These are phyloP conservation scores for Channa maculata DNA, from an alignment of 2,113 vertebrate species.

Conservation along the genomic window DNA sequence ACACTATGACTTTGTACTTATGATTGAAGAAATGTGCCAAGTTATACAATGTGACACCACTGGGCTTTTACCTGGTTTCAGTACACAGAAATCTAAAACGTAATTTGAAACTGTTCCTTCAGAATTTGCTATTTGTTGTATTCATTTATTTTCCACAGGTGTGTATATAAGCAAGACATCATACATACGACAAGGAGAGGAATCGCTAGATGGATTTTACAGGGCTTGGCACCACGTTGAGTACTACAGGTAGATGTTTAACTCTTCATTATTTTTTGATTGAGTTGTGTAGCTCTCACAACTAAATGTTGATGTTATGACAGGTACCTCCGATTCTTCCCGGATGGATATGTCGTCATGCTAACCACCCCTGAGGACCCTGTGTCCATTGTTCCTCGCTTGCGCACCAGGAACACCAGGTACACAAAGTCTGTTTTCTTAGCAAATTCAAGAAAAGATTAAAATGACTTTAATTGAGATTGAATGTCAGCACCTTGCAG, in stretches of 20 bases:
- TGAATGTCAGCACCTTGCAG: no score
- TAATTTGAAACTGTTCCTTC: background rate
- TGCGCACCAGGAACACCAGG: conserved; percentile 92
- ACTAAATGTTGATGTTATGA: background rate
- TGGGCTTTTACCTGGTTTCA: background rate
- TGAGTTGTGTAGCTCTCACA: background rate
- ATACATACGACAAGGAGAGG: conserved; percentile 97
- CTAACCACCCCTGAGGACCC: conserved; percentile 96
- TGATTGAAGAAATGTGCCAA: background rate
- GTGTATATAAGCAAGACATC: conserved; percentile 97
- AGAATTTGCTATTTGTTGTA: background rate
- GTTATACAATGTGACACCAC: background rate
- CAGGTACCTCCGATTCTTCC: conserved; percentile 97
- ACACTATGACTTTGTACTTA: no score
- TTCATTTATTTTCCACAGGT: conserved; percentile 77
- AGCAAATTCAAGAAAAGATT: no score
- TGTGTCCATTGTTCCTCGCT: conserved; percentile 88
- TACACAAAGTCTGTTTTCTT: conserved; percentile 49
- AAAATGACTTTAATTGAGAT: no score
- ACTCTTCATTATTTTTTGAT: background rate
- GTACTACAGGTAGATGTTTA: conserved; percentile 91
- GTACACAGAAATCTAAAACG: background rate
- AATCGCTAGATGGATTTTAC: conserved; percentile 98
- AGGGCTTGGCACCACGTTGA: conserved; percentile 98
- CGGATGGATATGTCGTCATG: conserved; percentile 95